Base-by-base conservation (phyloP, 2,888 invertebrate genomes). In the Cistogaster globosa region DNA sequence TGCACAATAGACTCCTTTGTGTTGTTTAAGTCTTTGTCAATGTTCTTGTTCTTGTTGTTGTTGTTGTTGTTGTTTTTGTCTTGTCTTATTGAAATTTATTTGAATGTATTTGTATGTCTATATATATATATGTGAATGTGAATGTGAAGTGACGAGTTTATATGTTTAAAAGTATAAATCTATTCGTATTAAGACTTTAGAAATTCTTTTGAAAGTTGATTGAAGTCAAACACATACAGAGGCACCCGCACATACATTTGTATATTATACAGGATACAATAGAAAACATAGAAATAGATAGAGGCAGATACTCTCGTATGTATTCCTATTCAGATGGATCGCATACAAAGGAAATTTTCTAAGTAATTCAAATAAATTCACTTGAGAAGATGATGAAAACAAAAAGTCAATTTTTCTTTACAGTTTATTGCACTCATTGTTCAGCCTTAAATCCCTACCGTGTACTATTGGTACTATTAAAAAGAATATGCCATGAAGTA, bases 391-490 rank as follows among this genome's bases (percentile, higher is more conserved):
- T 67, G 80, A 67, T 74, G 80, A 74, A 72, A 60, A 67, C 20
- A 74, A 60, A 65, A 60, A 80, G 80, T 76, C 55, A 82, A 82
- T 82, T 82, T 63, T 48, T 78, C 69, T 85, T 78, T 75, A 82
- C 78, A 82, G 81, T 85, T 78, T 85, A 78, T 85, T 85, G 82
- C 78, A 75, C 82, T 82, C 69, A 71, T 68, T 81, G 80, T 80
- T 75, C 60, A 51, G 18, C 55, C 26, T 22, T 48, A 0, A 4
- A 5, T 6, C 8, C 20, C 18, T n/a, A 18, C n/a, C 32, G 32
- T 8, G 5, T 32, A 5, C 6, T 7, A 32, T 32, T 20, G 32
- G 12, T 32, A 55, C 45, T 32, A 32, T 38, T 16, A 36, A 65
- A 48, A 53, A n/a, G n/a, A n/a, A 42, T 42, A 20, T 72, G 38